Base-by-base conservation (phyloP, 2,888 invertebrate species). In the Phragmatobia fuliginosa region DNA sequence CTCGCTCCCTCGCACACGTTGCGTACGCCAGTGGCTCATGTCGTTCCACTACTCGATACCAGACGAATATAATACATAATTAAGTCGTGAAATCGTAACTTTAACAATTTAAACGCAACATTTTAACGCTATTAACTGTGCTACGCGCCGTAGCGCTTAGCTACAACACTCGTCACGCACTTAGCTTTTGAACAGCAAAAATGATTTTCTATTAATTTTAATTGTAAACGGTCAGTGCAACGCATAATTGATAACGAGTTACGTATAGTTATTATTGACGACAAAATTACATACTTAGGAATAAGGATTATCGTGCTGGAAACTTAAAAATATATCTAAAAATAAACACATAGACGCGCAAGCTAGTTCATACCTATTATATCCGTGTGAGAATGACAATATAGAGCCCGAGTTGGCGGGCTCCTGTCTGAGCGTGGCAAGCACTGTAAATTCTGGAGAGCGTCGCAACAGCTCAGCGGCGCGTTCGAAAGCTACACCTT, bases 391-490 rank as follows among this genome's bases (percentile, higher is more conserved):
- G 94, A 98, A 97, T 85, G 98, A 97, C 83, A 98, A 95, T 85
- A 98, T 97, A 82, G 97, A 97, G 88, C 98, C 98, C 77, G 97
- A 97, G 95, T 98, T 98, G 85, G 97, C 96, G 81, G 96, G 96
- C 91, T 98, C 97, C 92, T 98, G 98, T 75, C 96, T 96, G 76
- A 98, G 93, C 85, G 97, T 96, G 70, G 97, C 97, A 82, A 97
- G 96, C 87, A 98, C 95, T 74, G 98, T 98, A 95, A 98, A 97
- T 95, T 98, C 98, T 72, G 97, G 96, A 85, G 97, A 97, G 87
- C 96, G 95, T 75, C 96, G 96, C 88, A 97, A 94, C 85, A 97
- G 93, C 83, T 96, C 96, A 69, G 96, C 96, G 72, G 97, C 97
- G 84, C 96, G 96, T 87, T 96, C 95, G 91, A 97, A 97, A 80